Conservation (phyloP, 2,888 invertebrate species). For the Latheticus oryzae region DNA sequence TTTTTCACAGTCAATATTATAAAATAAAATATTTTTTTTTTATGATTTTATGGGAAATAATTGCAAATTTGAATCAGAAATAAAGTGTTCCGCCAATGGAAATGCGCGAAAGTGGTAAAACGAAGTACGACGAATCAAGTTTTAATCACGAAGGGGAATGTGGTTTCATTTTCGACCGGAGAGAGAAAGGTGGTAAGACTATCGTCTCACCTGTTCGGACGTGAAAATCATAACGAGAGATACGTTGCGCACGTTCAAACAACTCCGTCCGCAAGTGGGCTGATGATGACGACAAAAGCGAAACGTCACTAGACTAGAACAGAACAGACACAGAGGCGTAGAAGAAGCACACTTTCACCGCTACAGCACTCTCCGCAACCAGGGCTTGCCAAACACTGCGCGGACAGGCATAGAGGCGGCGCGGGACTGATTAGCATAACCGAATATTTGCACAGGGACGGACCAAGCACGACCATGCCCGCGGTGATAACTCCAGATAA, state of each 20-base stretch:
- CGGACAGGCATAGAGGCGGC: slow-evolving; percentile 33
- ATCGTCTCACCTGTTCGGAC: slow-evolving; percentile 43
- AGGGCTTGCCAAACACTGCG: slow-evolving; percentile 54
- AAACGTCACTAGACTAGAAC: slow-evolving; percentile 46
- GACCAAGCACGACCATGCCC: no score
- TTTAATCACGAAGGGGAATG: slow-evolving; percentile 53
- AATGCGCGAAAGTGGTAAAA: slow-evolving; percentile 52
- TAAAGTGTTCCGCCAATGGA: not conserved
- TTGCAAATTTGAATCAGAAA: no score
- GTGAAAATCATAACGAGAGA: slow-evolving; percentile 40
- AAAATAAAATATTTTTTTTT: no score
- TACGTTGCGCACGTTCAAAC: slow-evolving; percentile 31
- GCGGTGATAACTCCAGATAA: no score
- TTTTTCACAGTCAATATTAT: no score
- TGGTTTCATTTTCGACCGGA: slow-evolving; percentile 54
- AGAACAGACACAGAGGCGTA: slow-evolving; percentile 49
- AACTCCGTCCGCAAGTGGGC: slow-evolving; percentile 26
- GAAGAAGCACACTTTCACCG: slow-evolving; percentile 46
- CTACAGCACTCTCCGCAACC: slow-evolving; percentile 53
- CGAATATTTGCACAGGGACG: slow-evolving; percentile 41
- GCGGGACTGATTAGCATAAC: slow-evolving; percentile 48
- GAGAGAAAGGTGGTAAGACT: slow-evolving; percentile 38
- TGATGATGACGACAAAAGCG: slow-evolving; percentile 42
- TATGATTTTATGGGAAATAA: no score
- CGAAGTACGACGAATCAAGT: slow-evolving; percentile 47